Conservation (phyloP, 1,140 invertebrate genomes). For the Sweltsa coloradensis region DNA sequence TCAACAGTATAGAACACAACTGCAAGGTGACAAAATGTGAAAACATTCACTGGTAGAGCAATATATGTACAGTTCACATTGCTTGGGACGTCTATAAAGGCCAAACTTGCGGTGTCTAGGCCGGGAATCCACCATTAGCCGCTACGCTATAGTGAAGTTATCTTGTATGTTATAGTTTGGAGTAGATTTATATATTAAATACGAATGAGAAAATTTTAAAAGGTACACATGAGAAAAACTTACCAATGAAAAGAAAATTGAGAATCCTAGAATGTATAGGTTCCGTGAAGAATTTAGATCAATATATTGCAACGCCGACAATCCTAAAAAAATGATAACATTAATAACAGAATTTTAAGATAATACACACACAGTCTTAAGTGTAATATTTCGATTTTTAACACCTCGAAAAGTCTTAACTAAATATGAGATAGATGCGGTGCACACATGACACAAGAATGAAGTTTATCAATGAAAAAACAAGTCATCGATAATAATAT, state of each 20-base stretch:
- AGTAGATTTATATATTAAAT: neutral
- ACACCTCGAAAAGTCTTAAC: too few relatives aligned
- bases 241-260: conserved; percentile 70
- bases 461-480: too few relatives aligned
- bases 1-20: too few relatives aligned
- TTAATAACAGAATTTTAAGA: conserved; percentile 1
- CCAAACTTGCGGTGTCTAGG: neutral
- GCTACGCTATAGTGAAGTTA: neutral
- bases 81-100: neutral
- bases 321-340: conserved; percentile 32
- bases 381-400: too few relatives aligned
- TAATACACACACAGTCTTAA: neutral
- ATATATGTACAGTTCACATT: too few relatives aligned
- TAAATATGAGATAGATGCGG: too few relatives aligned
- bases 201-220: neutral
- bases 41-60: too few relatives aligned
- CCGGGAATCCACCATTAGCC: neutral
- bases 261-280: conserved; percentile 78
- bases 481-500: neutral
- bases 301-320: conserved; percentile 72
- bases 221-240: conserved; percentile 10
- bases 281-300: conserved; percentile 71
- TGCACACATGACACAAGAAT: too few relatives aligned
- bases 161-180: neutral
- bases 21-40: too few relatives aligned